Conservation (phyloP, 2,888 invertebrate genomes). For the Cheilosia vulpina region DNA sequence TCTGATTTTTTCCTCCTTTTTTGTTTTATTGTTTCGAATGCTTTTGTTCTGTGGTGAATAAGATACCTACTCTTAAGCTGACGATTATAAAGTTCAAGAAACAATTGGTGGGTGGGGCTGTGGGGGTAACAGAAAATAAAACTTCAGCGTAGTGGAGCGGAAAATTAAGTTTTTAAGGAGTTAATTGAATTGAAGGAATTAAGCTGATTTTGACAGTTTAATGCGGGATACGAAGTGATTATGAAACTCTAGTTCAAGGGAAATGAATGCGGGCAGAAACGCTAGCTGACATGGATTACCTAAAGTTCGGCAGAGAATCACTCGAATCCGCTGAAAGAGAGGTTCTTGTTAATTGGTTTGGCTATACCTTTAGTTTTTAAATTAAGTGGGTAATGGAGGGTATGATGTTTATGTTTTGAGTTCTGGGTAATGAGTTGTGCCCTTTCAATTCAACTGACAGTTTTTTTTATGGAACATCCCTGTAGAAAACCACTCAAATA, state of each 20-base stretch:
- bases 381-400: no score
- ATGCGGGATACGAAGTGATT: slow-evolving; percentile 28
- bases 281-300: neutral
- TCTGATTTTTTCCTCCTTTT: slow-evolving; percentile 5
- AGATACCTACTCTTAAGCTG: slow-evolving; percentile 48
- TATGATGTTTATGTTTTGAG: no score
- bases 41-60: slow-evolving; percentile 42
- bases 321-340: no score
- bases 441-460: no score
- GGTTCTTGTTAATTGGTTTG: no score
- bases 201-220: slow-evolving; percentile 59
- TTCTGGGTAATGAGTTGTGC: no score
- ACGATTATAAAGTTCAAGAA: slow-evolving; percentile 31
- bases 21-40: slow-evolving; percentile 27
- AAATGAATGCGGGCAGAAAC: slow-evolving; percentile 21
- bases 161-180: slow-evolving; percentile 40
- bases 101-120: slow-evolving; percentile 1
- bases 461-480: no score
- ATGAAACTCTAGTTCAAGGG: neutral
- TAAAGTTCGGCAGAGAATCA: no score
- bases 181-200: slow-evolving; percentile 49
- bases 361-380: no score
- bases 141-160: slow-evolving; percentile 24
- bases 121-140: neutral
- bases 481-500: no score